These are phyloP conservation scores for Lagopus muta DNA, from an alignment of 2,113 vertebrate genomes.

Conservation along the genomic window DNA sequence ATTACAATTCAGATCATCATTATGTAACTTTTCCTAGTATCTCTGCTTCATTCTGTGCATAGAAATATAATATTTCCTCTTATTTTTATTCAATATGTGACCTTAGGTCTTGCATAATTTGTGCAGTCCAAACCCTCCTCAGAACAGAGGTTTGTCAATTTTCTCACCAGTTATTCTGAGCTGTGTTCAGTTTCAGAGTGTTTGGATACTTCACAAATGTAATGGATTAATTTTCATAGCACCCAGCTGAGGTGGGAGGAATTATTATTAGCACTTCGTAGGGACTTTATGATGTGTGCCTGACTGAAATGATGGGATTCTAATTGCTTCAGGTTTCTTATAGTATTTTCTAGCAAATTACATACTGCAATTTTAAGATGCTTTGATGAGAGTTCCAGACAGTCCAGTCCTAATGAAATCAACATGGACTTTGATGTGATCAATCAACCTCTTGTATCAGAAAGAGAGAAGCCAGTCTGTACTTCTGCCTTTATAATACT, in stretches of 20 bases:
- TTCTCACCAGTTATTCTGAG: constrained; percentile 10
- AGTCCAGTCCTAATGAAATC: neutral
- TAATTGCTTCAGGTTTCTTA: neutral
- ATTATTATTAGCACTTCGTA: neutral
- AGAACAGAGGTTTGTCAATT: constrained; percentile 31
- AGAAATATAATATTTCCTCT: neutral
- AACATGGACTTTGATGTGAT: fast-evolving
- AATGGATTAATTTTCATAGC: constrained; percentile 44
- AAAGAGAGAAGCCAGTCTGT: neutral
- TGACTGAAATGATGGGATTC: neutral
- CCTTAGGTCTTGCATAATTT: constrained; percentile 34
- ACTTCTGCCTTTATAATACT: neutral
- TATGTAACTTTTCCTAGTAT: neutral
- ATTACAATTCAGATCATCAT: neutral
- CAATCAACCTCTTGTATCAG: neutral
- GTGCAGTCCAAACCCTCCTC: neutral
- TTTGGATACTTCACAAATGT: neutral
- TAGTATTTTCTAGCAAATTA: neutral
- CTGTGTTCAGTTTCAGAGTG: neutral
- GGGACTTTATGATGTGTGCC: neutral
- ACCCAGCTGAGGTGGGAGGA: neutral
- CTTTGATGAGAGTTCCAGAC: neutral
- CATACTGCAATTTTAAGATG: neutral
- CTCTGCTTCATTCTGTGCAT: neutral
- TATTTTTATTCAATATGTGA: constrained; percentile 15